phyloP scores from a whole-genome alignment of 2,797 vertebrate genomes.

The Phalloptychus januarius region DNA sequence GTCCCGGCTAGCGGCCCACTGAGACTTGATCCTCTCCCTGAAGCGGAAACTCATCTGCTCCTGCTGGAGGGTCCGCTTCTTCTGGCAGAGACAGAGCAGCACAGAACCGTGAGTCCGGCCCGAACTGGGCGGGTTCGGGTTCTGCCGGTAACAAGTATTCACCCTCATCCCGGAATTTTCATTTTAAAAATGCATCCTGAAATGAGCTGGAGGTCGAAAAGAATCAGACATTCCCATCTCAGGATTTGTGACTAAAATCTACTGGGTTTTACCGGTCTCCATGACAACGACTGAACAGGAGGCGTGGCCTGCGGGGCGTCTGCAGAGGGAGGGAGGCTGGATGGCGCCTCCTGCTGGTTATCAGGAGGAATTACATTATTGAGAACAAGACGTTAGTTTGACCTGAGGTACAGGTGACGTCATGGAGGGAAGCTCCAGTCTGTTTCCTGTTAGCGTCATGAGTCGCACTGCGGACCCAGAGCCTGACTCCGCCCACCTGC shows the following conservation, averaged over 20 bases:
- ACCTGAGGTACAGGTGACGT: neutral
- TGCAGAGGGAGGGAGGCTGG: constrained; percentile 68
- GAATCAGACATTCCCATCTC: neutral
- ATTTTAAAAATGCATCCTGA: neutral
- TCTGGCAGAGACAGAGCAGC: constrained; percentile 48
- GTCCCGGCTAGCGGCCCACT: constrained; percentile 24
- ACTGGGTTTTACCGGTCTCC: constrained; percentile 88
- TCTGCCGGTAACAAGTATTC: neutral
- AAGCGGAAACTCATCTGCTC: constrained; percentile 78
- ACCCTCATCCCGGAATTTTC: neutral
- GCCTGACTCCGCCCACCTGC: constrained; percentile 57
- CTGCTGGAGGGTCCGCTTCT: constrained; percentile 72
- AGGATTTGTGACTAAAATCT: neutral
- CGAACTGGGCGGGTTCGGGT: neutral
- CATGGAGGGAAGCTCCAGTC: neutral
- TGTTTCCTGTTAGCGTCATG: neutral
- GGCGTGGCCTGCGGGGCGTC: constrained; percentile 65
- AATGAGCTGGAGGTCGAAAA: neutral
- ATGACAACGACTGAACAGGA: constrained; percentile 75
- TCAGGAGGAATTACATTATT: neutral
- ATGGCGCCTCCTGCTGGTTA: constrained; percentile 67
- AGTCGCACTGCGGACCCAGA: neutral
- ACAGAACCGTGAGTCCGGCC: neutral
- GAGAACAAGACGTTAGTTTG: neutral
- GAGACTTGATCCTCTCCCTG: constrained; percentile 72